Conservation (phyloP, 2,113 vertebrate species). For the Anarhynchus alexandrinus region DNA sequence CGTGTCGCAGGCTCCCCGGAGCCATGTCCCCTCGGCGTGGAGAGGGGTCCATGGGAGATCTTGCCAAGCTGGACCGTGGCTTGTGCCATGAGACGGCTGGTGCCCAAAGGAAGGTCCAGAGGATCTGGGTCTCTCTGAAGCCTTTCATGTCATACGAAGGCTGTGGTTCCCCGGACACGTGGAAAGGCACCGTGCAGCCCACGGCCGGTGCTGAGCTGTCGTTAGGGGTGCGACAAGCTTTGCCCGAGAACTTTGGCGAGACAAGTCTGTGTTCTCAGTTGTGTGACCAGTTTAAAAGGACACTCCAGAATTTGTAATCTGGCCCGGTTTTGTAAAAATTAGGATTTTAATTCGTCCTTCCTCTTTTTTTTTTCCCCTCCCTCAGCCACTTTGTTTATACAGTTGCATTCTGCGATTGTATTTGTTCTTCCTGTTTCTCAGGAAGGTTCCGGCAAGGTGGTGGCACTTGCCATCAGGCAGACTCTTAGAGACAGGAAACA, state of each 20-base stretch:
- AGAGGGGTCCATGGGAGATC: background rate
- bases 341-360: background rate
- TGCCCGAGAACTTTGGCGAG: background rate
- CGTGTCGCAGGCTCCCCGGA: background rate
- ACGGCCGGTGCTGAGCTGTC: background rate
- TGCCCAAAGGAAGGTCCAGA: background rate
- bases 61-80: background rate
- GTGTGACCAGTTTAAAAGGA: background rate
- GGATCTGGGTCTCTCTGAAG: background rate
- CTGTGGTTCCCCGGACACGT: background rate
- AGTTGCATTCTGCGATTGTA: background rate
- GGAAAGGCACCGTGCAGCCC: accelerated
- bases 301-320: background rate
- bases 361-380: background rate
- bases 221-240: accelerated
- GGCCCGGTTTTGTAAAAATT: background rate
- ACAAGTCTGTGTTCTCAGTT: background rate
- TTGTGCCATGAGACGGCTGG: background rate
- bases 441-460: background rate
- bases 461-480: background rate
- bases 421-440: background rate
- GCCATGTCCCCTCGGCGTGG: background rate
- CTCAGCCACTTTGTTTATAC: background rate
- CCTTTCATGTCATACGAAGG: accelerated
- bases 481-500: background rate